phyloP scores from a whole-genome alignment of 92 coral and sea anemone genomes.

The Parazoanthus darwini region DNA sequence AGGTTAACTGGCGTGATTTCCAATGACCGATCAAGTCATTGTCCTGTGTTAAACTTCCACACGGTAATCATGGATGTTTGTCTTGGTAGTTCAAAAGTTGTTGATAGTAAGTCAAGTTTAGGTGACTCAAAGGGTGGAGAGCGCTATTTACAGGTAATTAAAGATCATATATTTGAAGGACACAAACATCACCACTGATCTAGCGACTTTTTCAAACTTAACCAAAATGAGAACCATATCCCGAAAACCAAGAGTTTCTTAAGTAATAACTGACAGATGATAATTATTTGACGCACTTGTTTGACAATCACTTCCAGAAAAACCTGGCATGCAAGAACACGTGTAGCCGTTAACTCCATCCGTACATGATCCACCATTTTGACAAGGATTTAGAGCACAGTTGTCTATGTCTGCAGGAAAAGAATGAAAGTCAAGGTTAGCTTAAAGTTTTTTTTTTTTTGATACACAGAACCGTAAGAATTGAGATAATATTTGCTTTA shows the following conservation, averaged over 20 bases:
- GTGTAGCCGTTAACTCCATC: constrained; percentile 2
- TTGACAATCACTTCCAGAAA: not conserved
- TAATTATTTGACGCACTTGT: not conserved
- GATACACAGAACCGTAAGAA: not conserved
- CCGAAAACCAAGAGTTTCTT: too few relatives aligned
- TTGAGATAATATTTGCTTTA: too few relatives aligned
- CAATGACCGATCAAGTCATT: too few relatives aligned
- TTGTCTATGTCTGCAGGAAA: not conserved
- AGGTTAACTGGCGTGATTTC: too few relatives aligned
- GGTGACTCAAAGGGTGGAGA: too few relatives aligned
- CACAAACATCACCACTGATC: not conserved
- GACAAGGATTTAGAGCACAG: not conserved
- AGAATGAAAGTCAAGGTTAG: not conserved
- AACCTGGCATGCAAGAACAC: constrained; percentile 7
- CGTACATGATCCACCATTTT: not conserved
- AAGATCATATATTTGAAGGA: not conserved
- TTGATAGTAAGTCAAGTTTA: too few relatives aligned
- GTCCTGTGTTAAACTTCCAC: too few relatives aligned
- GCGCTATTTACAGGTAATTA: too few relatives aligned
- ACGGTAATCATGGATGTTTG: too few relatives aligned
- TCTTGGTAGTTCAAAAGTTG: too few relatives aligned
- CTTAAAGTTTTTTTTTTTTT: not conserved
- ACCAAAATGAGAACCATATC: too few relatives aligned
- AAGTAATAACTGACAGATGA: not conserved
- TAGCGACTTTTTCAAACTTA: not conserved